Conservation (phyloP, 2,113 vertebrate species). For the Ovis aries region ARS-UI_Ramb_v3.0 NC_056063.1:36557001-36557500, state of each 20-base stretch:
- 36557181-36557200: constrained; percentile 34
- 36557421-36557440: constrained; percentile 82
- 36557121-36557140: neutral
- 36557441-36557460: constrained; percentile 74
- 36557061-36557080: neutral
- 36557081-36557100: neutral
- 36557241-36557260: constrained; percentile 76
- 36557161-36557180: neutral
- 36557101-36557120: neutral
- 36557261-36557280: constrained; percentile 78
- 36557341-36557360: constrained; percentile 88
- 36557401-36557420: constrained; percentile 78
- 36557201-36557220: constrained; percentile 28
- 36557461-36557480: constrained; percentile 91
- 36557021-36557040: neutral
- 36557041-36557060: neutral
- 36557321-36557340: constrained; percentile 90
- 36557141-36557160: neutral
- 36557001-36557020: neutral
- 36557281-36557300: constrained; percentile 41
- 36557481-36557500: constrained; percentile 89
- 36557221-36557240: constrained; percentile 68
- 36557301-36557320: constrained; percentile 90
- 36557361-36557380: constrained; percentile 86
- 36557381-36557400: constrained; percentile 84